Base-by-base conservation (phyloP, 2,113 vertebrate genomes). In the Verasper variegatus region DNA sequence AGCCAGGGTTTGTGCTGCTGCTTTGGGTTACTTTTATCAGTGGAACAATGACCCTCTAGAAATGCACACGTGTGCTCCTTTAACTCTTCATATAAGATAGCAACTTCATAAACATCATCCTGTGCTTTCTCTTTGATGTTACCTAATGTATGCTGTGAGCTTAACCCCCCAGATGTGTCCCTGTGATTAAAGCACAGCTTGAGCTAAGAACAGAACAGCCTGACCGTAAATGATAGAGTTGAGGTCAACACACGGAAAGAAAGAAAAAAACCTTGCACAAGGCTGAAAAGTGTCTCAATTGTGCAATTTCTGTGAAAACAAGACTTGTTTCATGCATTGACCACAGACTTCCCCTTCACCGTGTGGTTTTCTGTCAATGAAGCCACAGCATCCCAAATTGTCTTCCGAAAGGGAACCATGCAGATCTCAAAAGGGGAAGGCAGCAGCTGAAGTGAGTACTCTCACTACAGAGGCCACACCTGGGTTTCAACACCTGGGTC, bases 41-140 rank as follows among this genome's bases (percentile, higher is more conserved):
- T 35, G 57, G 27, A 35, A 31, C 26, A 31, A 18, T 40, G 59
- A 62, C 4, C 59, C 35, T 62, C 17, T 35, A n/a, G 9, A n/a
- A 40, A 2, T 54, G 20, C 20, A 21, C n/a, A 20, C 8, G 20
- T 63, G 60, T 3, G 1, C 63, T 63, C 21, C 56, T 63, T 31
- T 35, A 70, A 71, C 21, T 58, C 54, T 59, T 45, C 54, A 84
- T 40, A 67, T 21, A 18, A 45, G 68, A 72, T 76, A 82, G 58
- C 56, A 66, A 65, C 59, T 60, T 49, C 66, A 58, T 73, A 67
- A 74, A 76, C 52, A 4, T 69, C 52, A 37, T 68, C 73, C 62
- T 75, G 68, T 31, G 27, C 71, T 74, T 45, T 62, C 31, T n/a
- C 82, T 90, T 86, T 90, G 81, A 91, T 71, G 68, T 71, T n/a